These are phyloP conservation scores for Cerceris rybyensis DNA, from an alignment of 2,888 invertebrate genomes.

Conservation along the genomic window DNA sequence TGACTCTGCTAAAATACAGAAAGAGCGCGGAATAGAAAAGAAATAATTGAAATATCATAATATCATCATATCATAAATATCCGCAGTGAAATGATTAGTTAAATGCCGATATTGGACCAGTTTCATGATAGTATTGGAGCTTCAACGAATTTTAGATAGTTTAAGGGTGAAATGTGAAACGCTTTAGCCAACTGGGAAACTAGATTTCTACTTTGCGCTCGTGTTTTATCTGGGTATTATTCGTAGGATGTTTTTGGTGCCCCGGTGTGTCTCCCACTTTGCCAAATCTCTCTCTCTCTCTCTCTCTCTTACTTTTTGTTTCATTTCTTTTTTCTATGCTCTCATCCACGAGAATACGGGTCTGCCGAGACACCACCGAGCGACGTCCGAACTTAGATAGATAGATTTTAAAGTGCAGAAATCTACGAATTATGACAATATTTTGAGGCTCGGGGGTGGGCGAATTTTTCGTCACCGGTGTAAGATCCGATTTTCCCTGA, in stretches of 20 bases:
- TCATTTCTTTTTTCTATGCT: slow-evolving; percentile 15
- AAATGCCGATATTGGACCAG: slow-evolving; percentile 2
- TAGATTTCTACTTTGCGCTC: slow-evolving; percentile 2
- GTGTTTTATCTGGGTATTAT: slow-evolving; percentile 27
- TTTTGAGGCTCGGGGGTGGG: slow-evolving; percentile 26
- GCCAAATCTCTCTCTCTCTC: slow-evolving; percentile 46
- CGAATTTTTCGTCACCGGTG: background rate
- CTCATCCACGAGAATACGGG: slow-evolving; percentile 21
- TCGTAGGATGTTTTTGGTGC: slow-evolving; percentile 54
- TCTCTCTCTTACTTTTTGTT: too few species aligned
- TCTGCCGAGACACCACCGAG: slow-evolving; percentile 36
- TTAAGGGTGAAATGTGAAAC: slow-evolving; percentile 7
- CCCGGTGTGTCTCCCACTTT: slow-evolving; percentile 56
- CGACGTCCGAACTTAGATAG: slow-evolving; percentile 48
- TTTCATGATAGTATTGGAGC: slow-evolving; percentile 11
- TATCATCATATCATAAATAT: too few species aligned
- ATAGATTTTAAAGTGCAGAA: slow-evolving; percentile 42
- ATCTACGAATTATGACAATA: slow-evolving; percentile 47
- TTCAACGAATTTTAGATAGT: slow-evolving; percentile 4
- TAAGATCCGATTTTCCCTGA: too few species aligned
- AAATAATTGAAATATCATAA: too few species aligned
- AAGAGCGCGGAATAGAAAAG: too few species aligned
- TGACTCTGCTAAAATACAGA: too few species aligned
- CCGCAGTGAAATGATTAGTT: slow-evolving; percentile 4
- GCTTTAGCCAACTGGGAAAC: background rate